phyloP scores from a whole-genome alignment of 2,888 invertebrate genomes.

The Drosophila prolongata region DNA sequence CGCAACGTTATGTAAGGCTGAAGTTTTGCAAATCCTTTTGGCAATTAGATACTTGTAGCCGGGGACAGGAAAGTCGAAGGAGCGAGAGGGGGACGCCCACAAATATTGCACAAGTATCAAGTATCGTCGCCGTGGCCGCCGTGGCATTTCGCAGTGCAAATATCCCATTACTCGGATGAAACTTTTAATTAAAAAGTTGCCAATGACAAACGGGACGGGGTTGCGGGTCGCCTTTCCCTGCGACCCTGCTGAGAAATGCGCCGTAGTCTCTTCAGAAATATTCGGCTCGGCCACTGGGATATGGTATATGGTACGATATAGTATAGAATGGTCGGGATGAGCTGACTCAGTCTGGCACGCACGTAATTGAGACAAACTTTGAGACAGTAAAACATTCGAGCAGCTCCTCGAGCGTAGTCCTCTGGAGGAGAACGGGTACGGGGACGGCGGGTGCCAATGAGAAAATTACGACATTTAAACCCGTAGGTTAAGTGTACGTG shows the following conservation, averaged over 20 bases:
- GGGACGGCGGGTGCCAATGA: slow-evolving; percentile 58
- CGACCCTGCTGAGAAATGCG: slow-evolving; percentile 49
- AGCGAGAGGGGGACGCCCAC: slow-evolving; percentile 53
- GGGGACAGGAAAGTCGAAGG: slow-evolving; percentile 35
- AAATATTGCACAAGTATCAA: slow-evolving; percentile 70
- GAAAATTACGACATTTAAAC: slow-evolving; percentile 77
- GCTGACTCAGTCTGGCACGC: slow-evolving; percentile 68
- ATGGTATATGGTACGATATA: slow-evolving; percentile 7
- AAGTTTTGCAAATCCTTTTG: slow-evolving; percentile 74
- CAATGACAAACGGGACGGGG: slow-evolving; percentile 67
- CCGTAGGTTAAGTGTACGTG: slow-evolving; percentile 78
- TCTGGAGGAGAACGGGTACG: background rate
- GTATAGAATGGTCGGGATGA: slow-evolving; percentile 9
- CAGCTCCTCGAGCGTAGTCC: slow-evolving; percentile 46
- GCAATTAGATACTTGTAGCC: slow-evolving; percentile 75
- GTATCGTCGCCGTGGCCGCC: slow-evolving; percentile 61
- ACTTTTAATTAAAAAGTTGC: slow-evolving; percentile 81
- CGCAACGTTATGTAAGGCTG: slow-evolving; percentile 69
- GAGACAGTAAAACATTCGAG: slow-evolving; percentile 75
- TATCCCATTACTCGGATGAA: slow-evolving; percentile 79
- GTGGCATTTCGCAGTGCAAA: slow-evolving; percentile 75
- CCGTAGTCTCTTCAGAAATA: slow-evolving; percentile 58
- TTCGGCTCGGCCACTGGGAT: slow-evolving; percentile 44
- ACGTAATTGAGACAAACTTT: slow-evolving; percentile 79
- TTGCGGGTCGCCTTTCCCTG: slow-evolving; percentile 21